Percentiles rank a stretch among this genome's conserved stretches.
Evolutionary conservation across 2,888 invertebrate genomes (phyloP).

Genomic region (Chalcosyrphus nemorum): DNA sequence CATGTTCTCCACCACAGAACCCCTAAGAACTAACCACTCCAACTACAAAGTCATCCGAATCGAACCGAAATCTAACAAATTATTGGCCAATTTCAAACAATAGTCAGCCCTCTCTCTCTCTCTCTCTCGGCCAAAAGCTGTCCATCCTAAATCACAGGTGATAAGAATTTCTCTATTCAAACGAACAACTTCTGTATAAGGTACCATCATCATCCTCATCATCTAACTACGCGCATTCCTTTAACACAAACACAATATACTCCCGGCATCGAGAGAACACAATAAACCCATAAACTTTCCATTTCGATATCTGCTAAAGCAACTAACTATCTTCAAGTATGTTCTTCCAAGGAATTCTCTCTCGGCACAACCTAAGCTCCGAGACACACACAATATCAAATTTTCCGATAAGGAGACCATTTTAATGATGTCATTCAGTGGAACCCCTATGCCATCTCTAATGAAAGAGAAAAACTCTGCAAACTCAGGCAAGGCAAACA

Average conservation of each 20-base stretch:
- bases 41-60: not conserved
- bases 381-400: slow-evolving; percentile 71
- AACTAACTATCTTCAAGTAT: slow-evolving; percentile 29
- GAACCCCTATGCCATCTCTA: slow-evolving; percentile 68
- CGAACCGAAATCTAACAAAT: slow-evolving; percentile 4
- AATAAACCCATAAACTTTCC: slow-evolving; percentile 73
- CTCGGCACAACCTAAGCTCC: slow-evolving; percentile 37
- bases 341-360: slow-evolving; percentile 42
- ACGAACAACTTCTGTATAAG: slow-evolving; percentile 26
- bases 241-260: slow-evolving; percentile 3
- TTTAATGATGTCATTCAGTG: slow-evolving; percentile 72
- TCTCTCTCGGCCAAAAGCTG: too few relatives aligned
- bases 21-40: not conserved
- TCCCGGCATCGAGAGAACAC: slow-evolving; percentile 50
- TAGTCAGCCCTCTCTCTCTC: slow-evolving; percentile 5
- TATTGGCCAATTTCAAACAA: slow-evolving; percentile 36
- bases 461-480: slow-evolving; percentile 58
- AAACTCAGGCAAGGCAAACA: slow-evolving; percentile 27
- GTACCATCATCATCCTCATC: slow-evolving; percentile 37
- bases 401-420: slow-evolving; percentile 67
- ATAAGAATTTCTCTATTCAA: slow-evolving; percentile 43
- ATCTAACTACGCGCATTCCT: slow-evolving; percentile 8
- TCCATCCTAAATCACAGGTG: slow-evolving; percentile 56
- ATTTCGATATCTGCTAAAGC: slow-evolving; percentile 65
- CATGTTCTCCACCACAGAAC: not conserved